Percentiles rank a stretch among this genome's conserved stretches.
These are phyloP conservation scores for Euthynnus affinis DNA, from an alignment of 2,797 vertebrate genomes.

Conservation along the genomic window DNA sequence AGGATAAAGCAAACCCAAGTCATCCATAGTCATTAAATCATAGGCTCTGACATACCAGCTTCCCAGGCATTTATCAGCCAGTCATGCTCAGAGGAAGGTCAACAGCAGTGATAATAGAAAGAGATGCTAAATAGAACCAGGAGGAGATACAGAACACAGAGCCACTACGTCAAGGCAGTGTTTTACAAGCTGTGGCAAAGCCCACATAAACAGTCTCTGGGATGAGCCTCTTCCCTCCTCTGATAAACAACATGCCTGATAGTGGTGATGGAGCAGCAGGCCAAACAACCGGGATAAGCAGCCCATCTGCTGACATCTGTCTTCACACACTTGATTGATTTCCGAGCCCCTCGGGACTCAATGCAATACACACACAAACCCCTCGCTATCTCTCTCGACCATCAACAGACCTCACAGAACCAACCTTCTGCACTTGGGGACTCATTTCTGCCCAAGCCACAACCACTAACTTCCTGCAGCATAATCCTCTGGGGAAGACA, in stretches of 20 bases:
- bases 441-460: constrained; percentile 63
- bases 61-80: constrained; percentile 32
- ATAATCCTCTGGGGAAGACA: constrained; percentile 64
- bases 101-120: constrained; percentile 51
- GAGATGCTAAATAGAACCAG: constrained; percentile 59
- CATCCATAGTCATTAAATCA: constrained; percentile 53
- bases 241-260: constrained; percentile 67
- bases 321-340: constrained; percentile 67
- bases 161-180: constrained; percentile 55
- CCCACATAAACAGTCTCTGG: constrained; percentile 62
- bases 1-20: constrained; percentile 35
- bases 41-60: constrained; percentile 35
- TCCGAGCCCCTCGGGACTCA: constrained; percentile 30
- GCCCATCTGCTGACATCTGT: constrained; percentile 69
- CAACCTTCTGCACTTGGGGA: constrained; percentile 47
- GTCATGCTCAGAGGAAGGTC: constrained; percentile 27
- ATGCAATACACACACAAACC: constrained; percentile 39
- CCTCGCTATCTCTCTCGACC: constrained; percentile 59
- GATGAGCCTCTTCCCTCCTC: constrained; percentile 56
- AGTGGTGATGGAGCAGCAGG: constrained; percentile 41
- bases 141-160: constrained; percentile 47
- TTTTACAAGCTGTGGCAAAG: constrained; percentile 70
- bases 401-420: constrained; percentile 74
- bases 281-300: constrained; percentile 64
- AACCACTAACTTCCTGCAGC: constrained; percentile 77